Conservation (phyloP, 2,797 vertebrate species). For the Synaphobranchus kaupii region DNA sequence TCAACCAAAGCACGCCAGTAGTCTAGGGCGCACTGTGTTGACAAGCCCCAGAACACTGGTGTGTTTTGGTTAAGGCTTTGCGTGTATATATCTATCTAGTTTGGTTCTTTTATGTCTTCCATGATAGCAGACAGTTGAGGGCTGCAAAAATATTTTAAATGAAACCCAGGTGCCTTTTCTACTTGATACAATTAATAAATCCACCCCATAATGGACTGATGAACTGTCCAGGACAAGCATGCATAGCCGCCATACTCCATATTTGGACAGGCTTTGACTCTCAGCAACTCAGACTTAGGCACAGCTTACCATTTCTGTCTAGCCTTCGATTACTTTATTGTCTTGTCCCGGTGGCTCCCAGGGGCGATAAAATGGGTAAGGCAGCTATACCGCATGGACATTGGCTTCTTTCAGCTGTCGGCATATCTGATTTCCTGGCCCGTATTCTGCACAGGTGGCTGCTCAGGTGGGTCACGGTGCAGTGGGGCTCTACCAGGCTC, state of each 20-base stretch:
- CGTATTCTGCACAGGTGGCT: slow-evolving; percentile 67
- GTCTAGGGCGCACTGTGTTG: too few species aligned
- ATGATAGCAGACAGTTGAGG: neutral
- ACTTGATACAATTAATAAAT: neutral
- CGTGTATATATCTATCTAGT: neutral
- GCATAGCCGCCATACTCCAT: neutral
- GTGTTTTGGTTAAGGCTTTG: too few species aligned
- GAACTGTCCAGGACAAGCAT: neutral
- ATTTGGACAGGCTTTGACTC: neutral
- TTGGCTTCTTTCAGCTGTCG: neutral
- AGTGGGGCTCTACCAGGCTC: slow-evolving; percentile 77
- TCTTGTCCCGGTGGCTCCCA: neutral
- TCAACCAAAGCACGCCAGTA: too few species aligned
- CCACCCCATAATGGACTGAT: neutral
- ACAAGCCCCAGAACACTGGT: too few species aligned
- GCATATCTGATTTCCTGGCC: too few species aligned
- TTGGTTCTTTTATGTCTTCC: neutral
- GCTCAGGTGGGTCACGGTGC: slow-evolving; percentile 83
- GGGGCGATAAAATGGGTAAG: too few species aligned
- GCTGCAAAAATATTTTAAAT: neutral
- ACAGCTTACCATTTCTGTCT: neutral
- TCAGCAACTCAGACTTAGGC: neutral
- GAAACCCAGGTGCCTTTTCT: neutral
- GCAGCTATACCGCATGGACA: neutral
- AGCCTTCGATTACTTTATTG: neutral